phyloP scores from a whole-genome alignment of 2,888 invertebrate species.

The Aproaerema taeniolella region DNA sequence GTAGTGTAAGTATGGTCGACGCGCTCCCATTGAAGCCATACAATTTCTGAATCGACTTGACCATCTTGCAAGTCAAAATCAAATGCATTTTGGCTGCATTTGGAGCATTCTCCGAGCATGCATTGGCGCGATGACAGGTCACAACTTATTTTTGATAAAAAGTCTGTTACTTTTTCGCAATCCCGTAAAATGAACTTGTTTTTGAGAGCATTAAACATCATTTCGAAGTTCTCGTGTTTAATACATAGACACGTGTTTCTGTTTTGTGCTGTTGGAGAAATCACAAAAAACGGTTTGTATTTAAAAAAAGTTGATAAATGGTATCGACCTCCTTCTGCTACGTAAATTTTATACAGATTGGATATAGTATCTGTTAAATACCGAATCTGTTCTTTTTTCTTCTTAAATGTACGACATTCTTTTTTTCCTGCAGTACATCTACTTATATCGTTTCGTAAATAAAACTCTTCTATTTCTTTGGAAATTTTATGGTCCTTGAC shows the following conservation, averaged over 20 bases:
- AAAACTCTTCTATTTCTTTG: conserved; percentile 12
- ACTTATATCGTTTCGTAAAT: conserved; percentile 15
- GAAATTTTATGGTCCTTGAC: conserved; percentile 2
- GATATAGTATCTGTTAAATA: conserved; percentile 10
- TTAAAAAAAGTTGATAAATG: conserved; percentile 17
- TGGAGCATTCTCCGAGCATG: not conserved
- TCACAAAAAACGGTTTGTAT: conserved; percentile 16
- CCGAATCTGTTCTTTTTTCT: conserved; percentile 13
- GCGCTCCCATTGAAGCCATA: not conserved
- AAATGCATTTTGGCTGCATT: too few species aligned
- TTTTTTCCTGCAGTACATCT: conserved; percentile 13
- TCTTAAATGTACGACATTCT: conserved; percentile 9
- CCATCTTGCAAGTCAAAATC: not conserved
- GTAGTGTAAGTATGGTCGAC: not conserved
- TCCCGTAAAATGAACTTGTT: too few species aligned
- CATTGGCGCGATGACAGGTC: not conserved
- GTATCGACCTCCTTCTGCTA: conserved; percentile 15
- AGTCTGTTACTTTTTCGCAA: too few species aligned
- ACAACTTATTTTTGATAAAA: too few species aligned
- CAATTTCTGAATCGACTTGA: not conserved
- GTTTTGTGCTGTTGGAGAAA: conserved; percentile 7
- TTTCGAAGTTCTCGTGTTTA: conserved; percentile 9
- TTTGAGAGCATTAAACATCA: not conserved
- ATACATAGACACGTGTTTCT: conserved; percentile 20
- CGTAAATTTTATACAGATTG: conserved; percentile 15